phyloP scores from a whole-genome alignment of 2,797 vertebrate genomes.

The Clarias platycephalus region DNA sequence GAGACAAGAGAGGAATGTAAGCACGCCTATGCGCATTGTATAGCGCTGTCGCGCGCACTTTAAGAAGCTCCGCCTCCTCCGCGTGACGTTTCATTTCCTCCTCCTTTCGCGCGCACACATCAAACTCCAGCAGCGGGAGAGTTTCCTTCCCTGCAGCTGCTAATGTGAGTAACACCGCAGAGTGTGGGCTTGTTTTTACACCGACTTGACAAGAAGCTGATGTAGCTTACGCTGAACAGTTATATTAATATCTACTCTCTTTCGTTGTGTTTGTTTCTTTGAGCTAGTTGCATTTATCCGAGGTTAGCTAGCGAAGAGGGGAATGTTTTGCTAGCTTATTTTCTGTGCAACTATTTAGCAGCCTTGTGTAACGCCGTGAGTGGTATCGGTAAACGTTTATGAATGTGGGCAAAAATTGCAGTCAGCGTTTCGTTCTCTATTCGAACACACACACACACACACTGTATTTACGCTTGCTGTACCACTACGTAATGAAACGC shows the following conservation, averaged over 20 bases:
- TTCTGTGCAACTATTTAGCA: not conserved
- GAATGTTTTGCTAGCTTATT: constrained; percentile 6
- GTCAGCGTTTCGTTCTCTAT: too few relatives aligned
- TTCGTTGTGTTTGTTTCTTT: not conserved
- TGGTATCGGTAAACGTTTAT: not conserved
- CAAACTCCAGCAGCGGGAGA: not conserved
- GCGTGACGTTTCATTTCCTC: constrained; percentile 13
- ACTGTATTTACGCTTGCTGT: too few relatives aligned
- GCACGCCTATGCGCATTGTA: not conserved
- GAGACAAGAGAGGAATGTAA: not conserved
- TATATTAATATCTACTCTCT: not conserved
- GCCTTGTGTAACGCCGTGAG: not conserved
- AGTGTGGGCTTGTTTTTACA: not conserved
- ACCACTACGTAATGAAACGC: too few relatives aligned
- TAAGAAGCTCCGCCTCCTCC: not conserved
- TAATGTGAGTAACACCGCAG: constrained; percentile 11
- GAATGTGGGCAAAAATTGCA: not conserved
- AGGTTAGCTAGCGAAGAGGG: not conserved
- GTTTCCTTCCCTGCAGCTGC: not conserved
- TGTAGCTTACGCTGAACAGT: too few relatives aligned
- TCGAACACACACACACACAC: too few relatives aligned
- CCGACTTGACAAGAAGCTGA: not conserved
- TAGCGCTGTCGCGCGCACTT: not conserved
- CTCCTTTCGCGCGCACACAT: constrained; percentile 28
- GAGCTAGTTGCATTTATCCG: not conserved